A percentile compares a stretch with the other conserved stretches of the same genome.
phyloP scores from a whole-genome alignment of 2,113 vertebrate genomes.

The Ictalurus furcatus region DNA sequence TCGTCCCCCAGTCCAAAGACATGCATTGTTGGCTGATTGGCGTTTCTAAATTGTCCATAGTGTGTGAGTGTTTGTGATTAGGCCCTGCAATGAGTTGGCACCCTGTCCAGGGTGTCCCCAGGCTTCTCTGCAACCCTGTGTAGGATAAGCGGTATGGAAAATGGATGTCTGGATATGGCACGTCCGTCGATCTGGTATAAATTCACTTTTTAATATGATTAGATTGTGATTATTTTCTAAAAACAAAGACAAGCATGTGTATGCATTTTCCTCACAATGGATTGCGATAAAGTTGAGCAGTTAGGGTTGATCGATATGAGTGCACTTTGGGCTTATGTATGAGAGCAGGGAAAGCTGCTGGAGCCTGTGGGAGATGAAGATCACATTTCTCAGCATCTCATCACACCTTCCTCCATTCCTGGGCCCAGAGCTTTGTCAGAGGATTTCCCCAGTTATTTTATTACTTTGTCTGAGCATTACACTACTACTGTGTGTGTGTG shows the following conservation, averaged over 20 bases:
- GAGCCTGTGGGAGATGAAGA: neutral
- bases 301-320: neutral
- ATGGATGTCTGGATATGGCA: neutral
- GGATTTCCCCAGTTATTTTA: neutral
- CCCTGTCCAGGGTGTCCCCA: no score
- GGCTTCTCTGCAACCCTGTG: no score
- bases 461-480: neutral
- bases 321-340: neutral
- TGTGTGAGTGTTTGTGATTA: no score
- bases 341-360: neutral
- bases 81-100: no score
- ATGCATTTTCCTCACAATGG: neutral
- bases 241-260: neutral
- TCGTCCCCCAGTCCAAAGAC: no score
- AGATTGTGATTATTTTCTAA: neutral
- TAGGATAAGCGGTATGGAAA: no score
- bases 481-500: neutral
- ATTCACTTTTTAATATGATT: neutral
- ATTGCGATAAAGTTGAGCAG: neutral
- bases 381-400: slow-evolving; percentile 12
- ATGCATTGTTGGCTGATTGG: no score
- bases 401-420: neutral
- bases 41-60: no score
- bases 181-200: neutral
- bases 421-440: neutral